A percentile compares a stretch with the other conserved stretches of the same genome.
These are phyloP conservation scores for Pyxicephalus adspersus DNA, from an alignment of 2,113 vertebrate species.

Conservation along the genomic window DNA sequence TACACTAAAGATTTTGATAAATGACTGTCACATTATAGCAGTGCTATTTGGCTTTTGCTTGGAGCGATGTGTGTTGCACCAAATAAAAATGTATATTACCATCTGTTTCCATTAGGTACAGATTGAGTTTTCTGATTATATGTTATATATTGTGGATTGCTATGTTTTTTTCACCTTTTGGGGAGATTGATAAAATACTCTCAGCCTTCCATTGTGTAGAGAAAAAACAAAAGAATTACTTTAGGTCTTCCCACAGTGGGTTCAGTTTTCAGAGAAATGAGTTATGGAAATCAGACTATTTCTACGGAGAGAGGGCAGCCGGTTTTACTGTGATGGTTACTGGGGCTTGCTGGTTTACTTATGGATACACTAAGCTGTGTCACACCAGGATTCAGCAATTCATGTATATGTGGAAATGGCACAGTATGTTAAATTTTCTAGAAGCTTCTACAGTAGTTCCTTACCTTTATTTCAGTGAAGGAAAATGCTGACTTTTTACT, in stretches of 20 bases:
- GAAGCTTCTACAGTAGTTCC: neutral
- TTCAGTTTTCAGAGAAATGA: slow-evolving; percentile 7
- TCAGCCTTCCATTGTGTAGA: slow-evolving; percentile 32
- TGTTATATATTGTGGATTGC: slow-evolving; percentile 3
- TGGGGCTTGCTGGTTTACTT: slow-evolving; percentile 19
- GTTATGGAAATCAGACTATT: slow-evolving; percentile 33
- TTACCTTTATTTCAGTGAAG: neutral
- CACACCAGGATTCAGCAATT: slow-evolving; percentile 23
- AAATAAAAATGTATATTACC: slow-evolving; percentile 50
- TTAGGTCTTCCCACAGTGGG: slow-evolving; percentile 13
- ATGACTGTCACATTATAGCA: slow-evolving; percentile 19
- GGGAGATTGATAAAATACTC: slow-evolving; percentile 49
- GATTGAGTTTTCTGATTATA: slow-evolving; percentile 47
- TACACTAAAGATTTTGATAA: slow-evolving; percentile 37
- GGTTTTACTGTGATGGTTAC: neutral
- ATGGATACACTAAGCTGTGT: slow-evolving; percentile 25
- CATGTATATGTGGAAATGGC: slow-evolving; percentile 4
- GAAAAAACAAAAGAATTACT: slow-evolving; percentile 22
- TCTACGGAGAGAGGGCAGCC: slow-evolving; percentile 4
- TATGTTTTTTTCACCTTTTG: slow-evolving; percentile 35
- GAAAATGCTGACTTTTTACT: too few species aligned
- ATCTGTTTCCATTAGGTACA: slow-evolving; percentile 48
- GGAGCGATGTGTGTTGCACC: slow-evolving; percentile 3
- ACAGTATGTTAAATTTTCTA: slow-evolving; percentile 2
- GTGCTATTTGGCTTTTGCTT: slow-evolving; percentile 17